Evolutionary conservation across 2,888 invertebrate species (phyloP).

Genomic region (Hirtodrosophila cameraria): DNA sequence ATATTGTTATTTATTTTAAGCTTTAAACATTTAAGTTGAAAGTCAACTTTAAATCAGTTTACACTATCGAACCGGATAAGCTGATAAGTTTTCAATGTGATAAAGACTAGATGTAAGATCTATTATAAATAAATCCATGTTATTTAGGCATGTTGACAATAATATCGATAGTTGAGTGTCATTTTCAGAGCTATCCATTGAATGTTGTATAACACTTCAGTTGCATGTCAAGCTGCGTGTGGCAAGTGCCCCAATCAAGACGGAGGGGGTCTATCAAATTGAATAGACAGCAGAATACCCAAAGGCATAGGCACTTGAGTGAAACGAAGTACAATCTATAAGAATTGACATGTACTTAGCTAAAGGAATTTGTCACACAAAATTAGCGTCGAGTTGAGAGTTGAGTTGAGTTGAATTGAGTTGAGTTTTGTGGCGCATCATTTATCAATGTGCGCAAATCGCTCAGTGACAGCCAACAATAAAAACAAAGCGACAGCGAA

Average conservation of each 20-base stretch:
- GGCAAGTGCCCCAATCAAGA: constrained; percentile 45
- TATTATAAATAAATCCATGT: too few species aligned
- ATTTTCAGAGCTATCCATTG: too few species aligned
- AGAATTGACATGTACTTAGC: constrained; percentile 61
- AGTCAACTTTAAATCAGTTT: too few species aligned
- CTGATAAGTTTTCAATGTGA: too few species aligned
- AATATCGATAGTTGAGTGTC: too few species aligned
- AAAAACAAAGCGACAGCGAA: constrained; percentile 56
- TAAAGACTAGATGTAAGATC: too few species aligned
- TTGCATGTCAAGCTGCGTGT: constrained; percentile 60
- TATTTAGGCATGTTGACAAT: too few species aligned
- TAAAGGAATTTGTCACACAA: constrained; percentile 67
- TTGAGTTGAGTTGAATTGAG: constrained; percentile 7
- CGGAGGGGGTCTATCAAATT: constrained; percentile 34
- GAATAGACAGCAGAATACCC: constrained; percentile 37
- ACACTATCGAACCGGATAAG: too few species aligned
- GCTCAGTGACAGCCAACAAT: constrained; percentile 65
- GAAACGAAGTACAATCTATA: constrained; percentile 29
- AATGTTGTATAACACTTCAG: constrained; percentile 9
- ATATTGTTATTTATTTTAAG: too few species aligned
- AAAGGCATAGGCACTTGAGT: constrained; percentile 32
- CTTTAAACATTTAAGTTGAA: too few species aligned
- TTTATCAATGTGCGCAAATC: constrained; percentile 61
- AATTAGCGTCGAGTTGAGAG: constrained; percentile 57
- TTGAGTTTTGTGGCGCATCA: constrained; percentile 38